Evolutionary conservation across 2,113 vertebrate species (phyloP).

Genomic region (Odobenus rosmarus): DNA sequence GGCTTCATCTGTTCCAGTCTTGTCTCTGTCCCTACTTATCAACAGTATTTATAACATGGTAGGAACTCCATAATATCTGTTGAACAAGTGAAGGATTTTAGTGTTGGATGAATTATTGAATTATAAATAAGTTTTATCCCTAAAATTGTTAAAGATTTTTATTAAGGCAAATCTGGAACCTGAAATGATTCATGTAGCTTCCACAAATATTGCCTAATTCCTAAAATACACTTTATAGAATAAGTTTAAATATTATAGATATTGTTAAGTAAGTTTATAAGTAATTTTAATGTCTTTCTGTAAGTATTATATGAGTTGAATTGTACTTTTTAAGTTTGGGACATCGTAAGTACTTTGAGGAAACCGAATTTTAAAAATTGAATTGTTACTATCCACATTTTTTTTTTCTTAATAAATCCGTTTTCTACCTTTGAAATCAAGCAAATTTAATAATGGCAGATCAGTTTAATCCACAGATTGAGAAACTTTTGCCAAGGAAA

Average conservation of each 20-base stretch:
- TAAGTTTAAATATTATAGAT: neutral
- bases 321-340: neutral
- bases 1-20: neutral
- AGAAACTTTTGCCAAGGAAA: neutral
- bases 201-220: neutral
- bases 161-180: neutral
- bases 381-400: neutral
- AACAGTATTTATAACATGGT: neutral
- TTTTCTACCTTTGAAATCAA: conserved; percentile 9
- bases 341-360: neutral
- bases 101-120: neutral
- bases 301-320: neutral
- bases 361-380: neutral
- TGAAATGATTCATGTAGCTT: neutral
- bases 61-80: neutral
- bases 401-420: neutral
- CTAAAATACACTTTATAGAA: neutral
- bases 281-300: neutral
- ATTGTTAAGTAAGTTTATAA: neutral
- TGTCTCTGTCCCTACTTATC: neutral
- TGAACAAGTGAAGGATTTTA: neutral
- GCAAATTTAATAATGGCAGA: neutral
- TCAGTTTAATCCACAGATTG: neutral
- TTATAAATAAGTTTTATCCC: neutral
- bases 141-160: neutral